Evolutionary conservation across 2,888 invertebrate species (phyloP).

Genomic region (Theodoxus fluviatilis): DNA sequence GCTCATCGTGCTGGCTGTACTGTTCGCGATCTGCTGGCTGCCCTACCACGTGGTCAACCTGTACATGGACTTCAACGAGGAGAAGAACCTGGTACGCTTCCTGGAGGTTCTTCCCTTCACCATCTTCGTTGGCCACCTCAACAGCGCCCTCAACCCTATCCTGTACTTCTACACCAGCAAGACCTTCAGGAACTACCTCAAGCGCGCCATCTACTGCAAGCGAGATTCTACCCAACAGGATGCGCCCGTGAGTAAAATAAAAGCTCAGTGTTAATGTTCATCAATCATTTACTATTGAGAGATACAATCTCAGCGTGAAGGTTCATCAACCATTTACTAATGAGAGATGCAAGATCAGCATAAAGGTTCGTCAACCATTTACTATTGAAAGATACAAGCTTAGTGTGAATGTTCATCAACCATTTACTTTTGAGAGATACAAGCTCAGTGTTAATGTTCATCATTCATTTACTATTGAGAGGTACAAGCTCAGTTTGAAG

Average conservation of each 20-base stretch:
- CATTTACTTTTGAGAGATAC: too few species aligned
- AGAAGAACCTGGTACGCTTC: constrained; percentile 56
- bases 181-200: constrained; percentile 75
- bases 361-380: too few species aligned
- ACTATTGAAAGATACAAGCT: too few species aligned
- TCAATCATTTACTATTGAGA: too few species aligned
- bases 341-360: too few species aligned
- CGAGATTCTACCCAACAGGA: constrained; percentile 33
- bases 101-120: constrained; percentile 72
- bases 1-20: constrained; percentile 75
- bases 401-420: too few species aligned
- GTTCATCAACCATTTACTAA: too few species aligned
- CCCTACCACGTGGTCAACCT: constrained; percentile 78
- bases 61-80: constrained; percentile 70
- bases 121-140: constrained; percentile 77
- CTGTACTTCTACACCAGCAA: constrained; percentile 80
- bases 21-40: constrained; percentile 81
- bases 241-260: constrained; percentile 29
- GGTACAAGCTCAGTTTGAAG: too few species aligned
- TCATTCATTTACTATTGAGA: too few species aligned
- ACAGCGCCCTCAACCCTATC: constrained; percentile 80
- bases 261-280: too few species aligned
- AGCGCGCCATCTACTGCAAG: constrained; percentile 40
- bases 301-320: too few species aligned
- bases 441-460: too few species aligned